These are phyloP conservation scores for Polylopha cassiicola DNA, from an alignment of 2,888 invertebrate species.

Conservation along the genomic window DNA sequence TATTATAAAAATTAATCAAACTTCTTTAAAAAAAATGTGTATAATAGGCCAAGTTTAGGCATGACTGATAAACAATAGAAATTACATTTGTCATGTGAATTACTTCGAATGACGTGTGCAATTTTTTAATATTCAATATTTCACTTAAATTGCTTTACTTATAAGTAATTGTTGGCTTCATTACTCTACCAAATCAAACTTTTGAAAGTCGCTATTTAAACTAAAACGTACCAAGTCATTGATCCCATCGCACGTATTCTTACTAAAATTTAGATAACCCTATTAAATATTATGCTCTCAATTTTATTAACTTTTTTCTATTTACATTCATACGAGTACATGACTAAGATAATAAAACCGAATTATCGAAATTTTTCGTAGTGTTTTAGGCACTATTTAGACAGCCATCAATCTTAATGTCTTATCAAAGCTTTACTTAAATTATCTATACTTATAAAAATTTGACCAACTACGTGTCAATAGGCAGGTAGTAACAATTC, in stretches of 20 bases:
- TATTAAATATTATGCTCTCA: constrained; percentile 54
- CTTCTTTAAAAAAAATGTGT: no score
- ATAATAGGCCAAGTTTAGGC: no score
- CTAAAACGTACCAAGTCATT: constrained; percentile 56
- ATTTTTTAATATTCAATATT: no score
- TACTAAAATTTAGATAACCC: constrained; percentile 52
- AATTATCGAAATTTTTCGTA: constrained; percentile 75
- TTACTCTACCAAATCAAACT: constrained; percentile 6
- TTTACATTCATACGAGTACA: constrained; percentile 68
- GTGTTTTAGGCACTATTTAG: constrained; percentile 78
- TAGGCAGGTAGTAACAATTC: constrained; percentile 73
- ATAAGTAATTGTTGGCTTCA: constrained; percentile 7
- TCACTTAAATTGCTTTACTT: neutral
- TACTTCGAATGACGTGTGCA: no score
- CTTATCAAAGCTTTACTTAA: constrained; percentile 71
- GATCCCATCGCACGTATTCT: constrained; percentile 64
- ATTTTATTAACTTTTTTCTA: constrained; percentile 48
- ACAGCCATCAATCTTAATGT: constrained; percentile 77
- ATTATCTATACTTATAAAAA: constrained; percentile 59
- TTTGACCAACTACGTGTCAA: constrained; percentile 70
- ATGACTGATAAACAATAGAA: no score
- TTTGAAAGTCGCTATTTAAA: constrained; percentile 23
- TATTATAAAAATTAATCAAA: no score
- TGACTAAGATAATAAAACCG: constrained; percentile 69
- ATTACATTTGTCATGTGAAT: no score